Evolutionary conservation across 2,888 invertebrate species (phyloP), one percentile per base, ranked within the genome.

Genomic region (Anthoptus insignis): DNA sequence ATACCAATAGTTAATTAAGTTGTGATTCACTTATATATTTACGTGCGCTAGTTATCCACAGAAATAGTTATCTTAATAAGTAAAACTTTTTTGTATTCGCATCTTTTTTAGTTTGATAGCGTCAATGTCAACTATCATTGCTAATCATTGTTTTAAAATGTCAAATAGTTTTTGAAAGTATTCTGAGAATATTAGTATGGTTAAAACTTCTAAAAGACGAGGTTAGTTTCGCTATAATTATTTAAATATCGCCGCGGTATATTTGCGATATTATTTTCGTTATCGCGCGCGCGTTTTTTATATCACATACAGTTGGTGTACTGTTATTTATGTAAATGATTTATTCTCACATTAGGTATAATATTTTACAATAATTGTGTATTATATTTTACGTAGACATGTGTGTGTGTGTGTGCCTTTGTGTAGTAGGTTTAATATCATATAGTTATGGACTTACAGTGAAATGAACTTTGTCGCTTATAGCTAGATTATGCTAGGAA

Each of bases 11-110:
- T 19, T 5, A 47, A 27, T 47, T 27, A 9, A 42, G 19, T 19
- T 0, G 19, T 42, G 42, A 42, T 42, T 42, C 42, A 42, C 39
- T 16, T 39, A 39, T 39, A 77, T 77, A 37, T 16, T 39, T 39
- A 39, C 16, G n/a, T 39, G 39, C 39, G 14, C 3, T n/a, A n/a
- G n/a, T n/a, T n/a, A n/a, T n/a, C n/a, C n/a, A n/a, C n/a, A n/a
- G n/a, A n/a, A n/a, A n/a, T n/a, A n/a, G 16, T 39, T 34, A 16
- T 39, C 39, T 11, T 42, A 47, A 24, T 24, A 47, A 19, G 3
- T 21, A 47, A 47, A n/a, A 47, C 21, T 24, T 47, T 24, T 24
- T 47, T 47, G 24, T 22, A 22, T 47, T 13, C 14, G 11, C 16
- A 45, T 47, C n/a, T 47, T 47, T 47, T 47, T 47, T n/a, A 13